A percentile compares a stretch with the other conserved stretches of the same genome.
These are phyloP conservation scores for Tenthredo scrophulariae DNA, from an alignment of 2,888 invertebrate genomes.

Conservation along the genomic window DNA sequence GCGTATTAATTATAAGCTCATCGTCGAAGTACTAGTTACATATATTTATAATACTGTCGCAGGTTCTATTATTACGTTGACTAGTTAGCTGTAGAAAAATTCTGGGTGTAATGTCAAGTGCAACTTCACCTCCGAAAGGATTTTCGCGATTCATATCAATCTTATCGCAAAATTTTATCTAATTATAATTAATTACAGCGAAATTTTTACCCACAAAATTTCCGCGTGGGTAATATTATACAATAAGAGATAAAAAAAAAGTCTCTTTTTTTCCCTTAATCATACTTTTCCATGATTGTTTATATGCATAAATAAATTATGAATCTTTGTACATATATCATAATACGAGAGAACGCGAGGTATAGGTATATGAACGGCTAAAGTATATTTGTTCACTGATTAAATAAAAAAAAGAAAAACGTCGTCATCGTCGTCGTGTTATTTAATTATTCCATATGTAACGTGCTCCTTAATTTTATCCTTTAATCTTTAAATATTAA, in stretches of 20 bases:
- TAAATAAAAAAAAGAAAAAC: not conserved
- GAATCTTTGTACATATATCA: not conserved
- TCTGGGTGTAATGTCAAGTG: not conserved
- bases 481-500: not conserved
- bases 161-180: not conserved
- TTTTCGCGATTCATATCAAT: not conserved
- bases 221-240: not conserved
- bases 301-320: not conserved
- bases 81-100: not conserved
- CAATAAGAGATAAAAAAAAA: not conserved
- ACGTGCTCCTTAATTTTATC: not conserved
- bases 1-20: constrained; percentile 59
- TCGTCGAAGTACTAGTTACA: not conserved
- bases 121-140: not conserved
- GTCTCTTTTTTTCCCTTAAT: not conserved
- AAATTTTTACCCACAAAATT: not conserved
- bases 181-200: not conserved
- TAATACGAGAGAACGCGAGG: not conserved
- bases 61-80: not conserved
- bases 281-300: too few relatives aligned
- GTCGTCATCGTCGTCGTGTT: not conserved
- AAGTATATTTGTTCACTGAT: not conserved
- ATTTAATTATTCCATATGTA: constrained; percentile 4
- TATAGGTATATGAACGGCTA: not conserved
- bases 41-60: not conserved